Base-by-base conservation (phyloP, 1,140 invertebrate species). In the Ceratitis capitata region DNA sequence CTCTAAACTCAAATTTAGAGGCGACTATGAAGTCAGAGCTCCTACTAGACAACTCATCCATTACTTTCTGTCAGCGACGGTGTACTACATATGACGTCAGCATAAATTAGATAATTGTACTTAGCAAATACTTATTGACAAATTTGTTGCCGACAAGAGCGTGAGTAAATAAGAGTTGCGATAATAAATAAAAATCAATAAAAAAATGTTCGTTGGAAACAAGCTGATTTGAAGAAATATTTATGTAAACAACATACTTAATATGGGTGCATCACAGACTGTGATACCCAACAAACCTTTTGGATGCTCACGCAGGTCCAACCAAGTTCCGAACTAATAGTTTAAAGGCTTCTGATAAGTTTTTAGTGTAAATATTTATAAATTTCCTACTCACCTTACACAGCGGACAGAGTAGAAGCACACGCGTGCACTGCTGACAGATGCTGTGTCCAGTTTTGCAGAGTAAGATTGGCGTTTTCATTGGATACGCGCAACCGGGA, bases 401-500 rank as follows among this genome's bases (percentile, higher is more conserved):
- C 23, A 92, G 87, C 74, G 91, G 91, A 69, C 91, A 92, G 87
- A 91, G 88, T 74, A 90, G 85, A 32, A 91, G 85, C 29, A 91
- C 88, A 39, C 89, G 86, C 35, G 89, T 90, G 86, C 91, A 92
- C 78, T 91, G 88, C 83, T 89, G 88, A 69, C 91, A 92, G 47
- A 92, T 85, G 58, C 91, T 91, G 86, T 92, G 91, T 7, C 91
- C 91, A 14, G 88, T 90, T 85, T 88, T 89, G 85, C 91, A 92
- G 47, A 91, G 87, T 29, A 89, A 49, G 1, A 92, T 88, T 0
- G 91, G 91, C 39, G 91, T 86, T 83, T 91, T 90, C 89, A 92
- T 90, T 47, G 90, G 88, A 12, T 87, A 85, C 14, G 90, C 89
- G 74, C 91, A 92, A n/a, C 91, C 91, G 1, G 91, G 91, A 87